These are phyloP conservation scores for Pediacus dermestoides DNA, from an alignment of 2,888 invertebrate species.

Conservation along the genomic window DNA sequence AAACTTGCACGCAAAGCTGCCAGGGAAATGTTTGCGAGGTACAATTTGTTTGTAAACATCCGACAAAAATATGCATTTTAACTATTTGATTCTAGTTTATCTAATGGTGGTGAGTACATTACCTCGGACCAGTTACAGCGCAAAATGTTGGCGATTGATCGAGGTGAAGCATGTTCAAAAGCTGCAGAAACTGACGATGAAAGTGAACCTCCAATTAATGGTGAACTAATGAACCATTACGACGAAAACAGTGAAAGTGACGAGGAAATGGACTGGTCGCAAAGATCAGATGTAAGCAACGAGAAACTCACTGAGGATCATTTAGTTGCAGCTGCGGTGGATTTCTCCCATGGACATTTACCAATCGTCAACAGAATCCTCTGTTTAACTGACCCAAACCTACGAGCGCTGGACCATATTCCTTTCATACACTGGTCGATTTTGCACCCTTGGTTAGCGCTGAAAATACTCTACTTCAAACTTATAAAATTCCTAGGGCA, in stretches of 20 bases:
- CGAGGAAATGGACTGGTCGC: conserved; percentile 49
- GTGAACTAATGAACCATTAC: conserved; percentile 39
- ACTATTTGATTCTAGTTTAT: conserved; percentile 57
- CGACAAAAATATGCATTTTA: background rate
- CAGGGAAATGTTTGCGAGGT: conserved; percentile 81
- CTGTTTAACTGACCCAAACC: conserved; percentile 65
- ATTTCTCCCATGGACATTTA: conserved; percentile 75
- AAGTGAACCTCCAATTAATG: conserved; percentile 31
- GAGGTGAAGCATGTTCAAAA: conserved; percentile 32
- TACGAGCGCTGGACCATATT: conserved; percentile 67
- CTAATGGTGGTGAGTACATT: conserved; percentile 83
- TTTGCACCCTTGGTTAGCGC: conserved; percentile 67
- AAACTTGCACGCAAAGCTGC: conserved; percentile 86
- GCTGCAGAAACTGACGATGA: conserved; percentile 27
- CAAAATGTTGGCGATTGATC: conserved; percentile 67
- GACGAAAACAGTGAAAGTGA: conserved; percentile 40
- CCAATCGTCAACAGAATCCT: conserved; percentile 71
- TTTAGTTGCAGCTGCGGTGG: conserved; percentile 74
- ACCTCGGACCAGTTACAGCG: conserved; percentile 78
- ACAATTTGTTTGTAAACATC: conserved; percentile 17
- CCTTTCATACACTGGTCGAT: conserved; percentile 71
- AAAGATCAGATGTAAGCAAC: conserved; percentile 51
- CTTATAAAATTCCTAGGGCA: conserved; percentile 58
- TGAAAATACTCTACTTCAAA: conserved; percentile 66
- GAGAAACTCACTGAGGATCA: conserved; percentile 78